Evolutionary conservation across 1,140 invertebrate species (phyloP).

Genomic region (Wiebesia pumilae): DNA sequence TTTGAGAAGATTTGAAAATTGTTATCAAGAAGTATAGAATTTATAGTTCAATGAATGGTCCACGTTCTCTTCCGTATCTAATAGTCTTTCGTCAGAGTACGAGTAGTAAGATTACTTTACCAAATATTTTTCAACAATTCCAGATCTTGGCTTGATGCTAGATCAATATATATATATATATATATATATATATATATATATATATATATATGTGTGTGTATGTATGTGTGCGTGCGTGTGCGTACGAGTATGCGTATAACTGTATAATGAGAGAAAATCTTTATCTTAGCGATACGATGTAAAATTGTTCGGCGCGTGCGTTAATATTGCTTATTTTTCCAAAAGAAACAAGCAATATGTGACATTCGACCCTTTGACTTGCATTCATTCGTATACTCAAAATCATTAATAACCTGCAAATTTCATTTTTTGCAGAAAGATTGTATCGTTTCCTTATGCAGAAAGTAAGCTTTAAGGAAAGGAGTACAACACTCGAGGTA

Average conservation of each 20-base stretch:
- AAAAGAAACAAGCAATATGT: conserved; percentile 56
- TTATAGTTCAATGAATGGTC: conserved; percentile 33
- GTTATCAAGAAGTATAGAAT: conserved; percentile 23
- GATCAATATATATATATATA: neutral
- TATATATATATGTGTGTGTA: too few species aligned
- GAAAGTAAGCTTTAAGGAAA: too few species aligned
- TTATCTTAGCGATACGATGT: conserved; percentile 65
- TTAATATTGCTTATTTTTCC: conserved; percentile 59
- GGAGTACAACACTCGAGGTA: too few species aligned
- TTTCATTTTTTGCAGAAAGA: neutral
- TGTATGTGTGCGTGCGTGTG: too few species aligned
- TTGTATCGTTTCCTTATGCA: too few species aligned
- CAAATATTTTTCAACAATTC: conserved; percentile 20
- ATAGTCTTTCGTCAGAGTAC: conserved; percentile 55
- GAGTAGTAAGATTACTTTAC: conserved; percentile 56
- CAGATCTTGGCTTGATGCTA: conserved; percentile 16
- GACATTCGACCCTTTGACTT: conserved; percentile 61
- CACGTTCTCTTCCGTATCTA: conserved; percentile 53
- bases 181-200: neutral
- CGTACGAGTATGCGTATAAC: too few species aligned
- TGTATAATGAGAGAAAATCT: conserved; percentile 59
- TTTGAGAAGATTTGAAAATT: conserved; percentile 10
- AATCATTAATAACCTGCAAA: neutral
- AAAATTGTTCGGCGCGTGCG: conserved; percentile 48
- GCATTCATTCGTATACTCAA: neutral